Evolutionary conservation across 2,113 vertebrate genomes (phyloP).

Genomic region (Ranitomeya variabilis): DNA sequence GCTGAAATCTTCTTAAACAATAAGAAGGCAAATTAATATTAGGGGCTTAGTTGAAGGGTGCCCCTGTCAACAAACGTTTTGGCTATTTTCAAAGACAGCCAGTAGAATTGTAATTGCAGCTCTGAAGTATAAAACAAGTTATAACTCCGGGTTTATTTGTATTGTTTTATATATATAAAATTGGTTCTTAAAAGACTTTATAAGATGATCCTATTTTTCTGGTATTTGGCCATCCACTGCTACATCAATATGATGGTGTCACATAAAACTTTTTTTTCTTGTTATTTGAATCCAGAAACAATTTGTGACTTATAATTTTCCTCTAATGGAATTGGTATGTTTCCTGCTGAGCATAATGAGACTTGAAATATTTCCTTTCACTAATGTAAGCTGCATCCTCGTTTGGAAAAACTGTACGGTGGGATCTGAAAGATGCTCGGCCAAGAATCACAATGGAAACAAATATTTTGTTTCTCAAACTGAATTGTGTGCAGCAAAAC

Average conservation of each 20-base stretch:
- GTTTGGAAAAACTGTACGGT: background rate
- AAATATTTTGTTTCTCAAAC: slow-evolving; percentile 35
- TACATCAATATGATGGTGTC: background rate
- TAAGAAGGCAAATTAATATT: too few relatives aligned
- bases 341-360: slow-evolving; percentile 41
- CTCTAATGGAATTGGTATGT: slow-evolving; percentile 4
- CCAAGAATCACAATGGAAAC: slow-evolving; percentile 52
- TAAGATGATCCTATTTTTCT: background rate
- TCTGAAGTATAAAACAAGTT: too few relatives aligned
- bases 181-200: background rate
- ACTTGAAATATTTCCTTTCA: slow-evolving; percentile 34
- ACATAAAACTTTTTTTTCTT: background rate
- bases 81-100: too few relatives aligned
- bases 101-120: too few relatives aligned
- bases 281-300: background rate
- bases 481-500: background rate
- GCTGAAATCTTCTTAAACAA: too few relatives aligned
- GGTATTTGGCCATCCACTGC: background rate
- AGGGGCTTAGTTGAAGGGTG: too few relatives aligned
- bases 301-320: slow-evolving; percentile 10
- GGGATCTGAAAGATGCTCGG: slow-evolving; percentile 41
- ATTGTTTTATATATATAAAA: background rate
- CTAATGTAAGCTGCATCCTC: slow-evolving; percentile 14
- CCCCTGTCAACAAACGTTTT: too few relatives aligned
- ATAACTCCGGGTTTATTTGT: too few relatives aligned